Evolutionary conservation across 2,888 invertebrate genomes (phyloP), one percentile per base, ranked within the genome.

Genomic region (Syrphus vitripennis): DNA sequence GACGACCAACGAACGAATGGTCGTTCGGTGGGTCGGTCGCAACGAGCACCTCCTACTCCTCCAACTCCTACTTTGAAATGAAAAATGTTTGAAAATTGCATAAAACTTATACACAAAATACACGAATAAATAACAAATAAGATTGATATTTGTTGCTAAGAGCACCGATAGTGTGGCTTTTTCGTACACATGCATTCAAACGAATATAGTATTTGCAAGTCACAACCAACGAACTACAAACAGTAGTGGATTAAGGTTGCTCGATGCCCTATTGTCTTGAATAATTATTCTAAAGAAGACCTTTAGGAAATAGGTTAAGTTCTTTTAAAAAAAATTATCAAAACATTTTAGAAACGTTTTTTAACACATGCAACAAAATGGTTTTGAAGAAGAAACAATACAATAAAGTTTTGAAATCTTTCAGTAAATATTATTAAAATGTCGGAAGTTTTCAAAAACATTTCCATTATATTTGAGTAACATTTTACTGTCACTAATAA

Each of bases 121-220:
- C 57, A 67, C 69, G 72, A 86, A 86, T 81, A 86, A 81, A 86
- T 81, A 86, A 77, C 71, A 86, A 86, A 86, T 81, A 63, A 74
- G 86, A 86, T 86, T 86, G 86, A 78, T 86, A 82, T 82, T 81
- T 77, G 80, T 71, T 84, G 84, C 72, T 67, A 67, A 67, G 61
- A 76, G 71, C 34, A 48, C 24, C 63, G 74, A 69, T 67, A 72
- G 48, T 29, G 14, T 57, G 42, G 24, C 19, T 29, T 59, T 59
- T 29, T 65, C 26, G 19, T 29, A 59, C 12, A 59, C 12, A 70
- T 31, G 19, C 16, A 40, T 10, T 59, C 63, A 37, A 6, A 31
- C 31, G 7, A 7, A 63, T n/a, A 61, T 50, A 65, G 61, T 59
- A 48, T 57, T 5, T 67, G n/a, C n/a, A n/a, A n/a, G n/a, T n/a